Conservation (phyloP, 2,888 invertebrate genomes). For the Ceriagrion tenellum region DNA sequence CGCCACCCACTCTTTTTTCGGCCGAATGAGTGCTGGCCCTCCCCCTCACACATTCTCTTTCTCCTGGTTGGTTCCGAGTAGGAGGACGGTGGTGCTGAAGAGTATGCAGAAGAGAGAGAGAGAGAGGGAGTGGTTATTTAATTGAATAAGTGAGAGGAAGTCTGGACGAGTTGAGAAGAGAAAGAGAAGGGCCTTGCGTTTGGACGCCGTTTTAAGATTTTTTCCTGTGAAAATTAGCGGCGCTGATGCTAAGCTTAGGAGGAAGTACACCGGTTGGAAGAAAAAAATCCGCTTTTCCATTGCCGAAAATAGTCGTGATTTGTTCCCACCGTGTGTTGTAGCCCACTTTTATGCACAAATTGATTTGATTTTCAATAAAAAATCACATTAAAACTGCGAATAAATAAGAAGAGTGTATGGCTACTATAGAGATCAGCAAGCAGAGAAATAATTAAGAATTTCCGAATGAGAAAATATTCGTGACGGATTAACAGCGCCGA, state of each 20-base stretch:
- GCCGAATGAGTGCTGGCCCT: not conserved
- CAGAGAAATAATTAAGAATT: too few species aligned
- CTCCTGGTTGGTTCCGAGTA: not conserved
- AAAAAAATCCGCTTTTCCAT: not conserved
- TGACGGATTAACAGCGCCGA: too few species aligned
- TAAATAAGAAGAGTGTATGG: too few species aligned
- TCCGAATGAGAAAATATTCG: too few species aligned
- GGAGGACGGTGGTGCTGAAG: not conserved
- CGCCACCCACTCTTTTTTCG: not conserved
- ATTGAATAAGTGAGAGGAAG: constrained; percentile 14
- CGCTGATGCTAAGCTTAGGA: not conserved
- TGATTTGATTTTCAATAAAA: too few species aligned
- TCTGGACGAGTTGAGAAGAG: not conserved
- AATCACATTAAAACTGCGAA: too few species aligned
- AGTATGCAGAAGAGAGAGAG: not conserved
- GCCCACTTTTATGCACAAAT: too few species aligned
- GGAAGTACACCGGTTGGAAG: not conserved
- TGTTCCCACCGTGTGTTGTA: too few species aligned
- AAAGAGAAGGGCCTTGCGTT: not conserved
- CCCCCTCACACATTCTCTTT: too few species aligned
- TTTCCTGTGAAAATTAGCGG: not conserved
- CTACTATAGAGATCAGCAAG: too few species aligned
- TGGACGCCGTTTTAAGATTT: not conserved
- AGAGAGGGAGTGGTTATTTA: not conserved
- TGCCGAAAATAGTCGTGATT: not conserved